Conservation (phyloP, 1,140 invertebrate genomes). For the Camponotus vicinus region DNA sequence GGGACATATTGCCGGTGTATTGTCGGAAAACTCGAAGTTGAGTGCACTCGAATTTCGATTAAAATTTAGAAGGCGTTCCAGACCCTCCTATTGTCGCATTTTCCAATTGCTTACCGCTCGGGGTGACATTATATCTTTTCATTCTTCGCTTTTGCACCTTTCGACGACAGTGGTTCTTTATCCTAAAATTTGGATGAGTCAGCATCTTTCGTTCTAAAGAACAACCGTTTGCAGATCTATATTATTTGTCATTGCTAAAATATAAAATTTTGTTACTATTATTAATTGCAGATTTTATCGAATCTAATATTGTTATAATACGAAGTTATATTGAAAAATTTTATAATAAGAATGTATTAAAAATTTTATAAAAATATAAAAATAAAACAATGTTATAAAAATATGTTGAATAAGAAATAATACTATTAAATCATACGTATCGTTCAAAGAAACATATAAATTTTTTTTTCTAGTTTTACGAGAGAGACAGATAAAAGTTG, state of each 20-base stretch:
- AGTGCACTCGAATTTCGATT: constrained; percentile 82
- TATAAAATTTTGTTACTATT: not conserved
- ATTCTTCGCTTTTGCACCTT: constrained; percentile 69
- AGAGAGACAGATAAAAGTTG: constrained; percentile 32
- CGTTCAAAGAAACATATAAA: not conserved
- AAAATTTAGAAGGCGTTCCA: constrained; percentile 79
- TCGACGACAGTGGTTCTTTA: constrained; percentile 72
- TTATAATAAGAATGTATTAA: not conserved
- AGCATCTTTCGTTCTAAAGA: not conserved
- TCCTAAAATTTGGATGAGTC: not conserved
- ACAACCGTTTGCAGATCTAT: not conserved
- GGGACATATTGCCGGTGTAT: constrained; percentile 81
- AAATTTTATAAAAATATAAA: not conserved
- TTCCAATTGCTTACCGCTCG: constrained; percentile 75
- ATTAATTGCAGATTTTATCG: not conserved
- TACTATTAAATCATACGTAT: not conserved
- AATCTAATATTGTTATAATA: not conserved
- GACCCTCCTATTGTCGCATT: constrained; percentile 70
- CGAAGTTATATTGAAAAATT: not conserved
- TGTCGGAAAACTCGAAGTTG: constrained; percentile 81
- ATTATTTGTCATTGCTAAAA: not conserved
- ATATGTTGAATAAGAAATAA: not conserved
- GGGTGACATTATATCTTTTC: constrained; percentile 73
- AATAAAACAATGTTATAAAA: not conserved
- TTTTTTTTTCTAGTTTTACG: constrained; percentile 19